Evolutionary conservation across 30 jellyfish, hydroid and myxozoan genomes (phyloP), one percentile per base, ranked within the genome.

Genomic region (Sanderia malayensis): DNA sequence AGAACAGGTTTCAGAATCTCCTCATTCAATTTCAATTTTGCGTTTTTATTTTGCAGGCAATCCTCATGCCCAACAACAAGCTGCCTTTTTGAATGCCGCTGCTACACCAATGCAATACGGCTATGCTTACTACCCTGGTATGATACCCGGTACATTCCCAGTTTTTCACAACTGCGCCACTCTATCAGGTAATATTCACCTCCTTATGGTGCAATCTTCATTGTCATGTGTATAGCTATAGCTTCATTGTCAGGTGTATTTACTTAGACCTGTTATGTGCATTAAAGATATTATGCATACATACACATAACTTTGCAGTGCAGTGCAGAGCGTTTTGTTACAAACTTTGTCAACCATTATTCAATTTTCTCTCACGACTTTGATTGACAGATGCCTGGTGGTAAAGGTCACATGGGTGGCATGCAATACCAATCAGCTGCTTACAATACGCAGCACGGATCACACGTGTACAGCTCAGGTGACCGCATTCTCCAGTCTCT

Each of bases 381-480:
- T n/a, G n/a, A n/a, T 61, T 58, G n/a, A 25, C 46, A 82, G 94
- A 71, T 82, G 83, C 85, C 61, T 26, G 73, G 80, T 61, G 94
- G 85, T 8, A 82, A 82, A 71, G 94, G 82, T 22, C 84, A 71
- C 67, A 71, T 71, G 79, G 92, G 67, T 44, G 94, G 94, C 3
- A 63, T 84, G 24, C 94, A 70, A 17, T 82, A 82, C 65, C 94
- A 70, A 25, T 82, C 94, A 8, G 64, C 52, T 1, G 93, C 81
- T 1, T 82, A 67, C 78, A 68, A 81, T 3, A 67, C 81, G 11
- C 94, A 67, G 49, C 94, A 82, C 46, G 61, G 71, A 27, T 81
- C 93, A 24, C 93, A 70, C n/a, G 82, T 80, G 15, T 82, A 82
- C 28, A 82, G 71, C 61, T 70, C 94, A 70, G 94, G 94, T 82